Percentiles rank a stretch among this genome's conserved stretches.
Evolutionary conservation across 2,113 vertebrate species (phyloP).

Genomic region (Camelus dromedarius): DNA sequence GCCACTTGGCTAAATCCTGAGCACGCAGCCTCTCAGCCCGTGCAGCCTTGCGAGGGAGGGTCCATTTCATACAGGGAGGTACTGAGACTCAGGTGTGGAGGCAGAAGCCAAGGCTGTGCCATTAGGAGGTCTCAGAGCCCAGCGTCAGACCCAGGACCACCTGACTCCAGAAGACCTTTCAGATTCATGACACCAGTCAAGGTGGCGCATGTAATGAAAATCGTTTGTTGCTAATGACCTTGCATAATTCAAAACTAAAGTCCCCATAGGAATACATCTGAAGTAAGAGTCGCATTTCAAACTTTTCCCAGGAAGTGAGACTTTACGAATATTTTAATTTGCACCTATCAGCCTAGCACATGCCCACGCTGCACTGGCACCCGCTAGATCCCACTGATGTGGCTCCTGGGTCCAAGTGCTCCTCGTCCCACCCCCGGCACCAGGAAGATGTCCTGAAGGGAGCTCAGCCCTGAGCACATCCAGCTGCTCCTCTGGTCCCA

Average conservation of each 20-base stretch:
- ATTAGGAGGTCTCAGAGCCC: neutral
- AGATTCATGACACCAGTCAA: neutral
- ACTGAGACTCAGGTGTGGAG: neutral
- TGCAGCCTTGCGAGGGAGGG: fast-evolving
- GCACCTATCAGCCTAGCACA: neutral
- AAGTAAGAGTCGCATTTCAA: neutral
- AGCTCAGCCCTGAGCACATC: neutral
- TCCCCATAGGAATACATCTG: neutral
- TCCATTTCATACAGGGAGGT: too few relatives aligned
- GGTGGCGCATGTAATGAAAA: neutral
- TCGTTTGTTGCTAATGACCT: neutral
- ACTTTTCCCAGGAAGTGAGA: neutral
- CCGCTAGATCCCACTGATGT: neutral
- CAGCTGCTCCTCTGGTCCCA: conserved; percentile 20
- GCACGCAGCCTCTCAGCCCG: neutral
- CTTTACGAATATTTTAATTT: conserved; percentile 5
- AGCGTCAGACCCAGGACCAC: neutral
- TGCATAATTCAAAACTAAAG: conserved; percentile 12
- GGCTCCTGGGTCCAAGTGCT: neutral
- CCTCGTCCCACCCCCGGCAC: neutral
- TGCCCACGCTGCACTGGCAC: neutral
- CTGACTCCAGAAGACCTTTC: neutral
- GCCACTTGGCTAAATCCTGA: neutral
- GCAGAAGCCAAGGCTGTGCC: neutral
- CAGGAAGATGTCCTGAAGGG: conserved; percentile 5